Conservation (phyloP, 2,797 vertebrate species). For the Alauda arvensis region DNA sequence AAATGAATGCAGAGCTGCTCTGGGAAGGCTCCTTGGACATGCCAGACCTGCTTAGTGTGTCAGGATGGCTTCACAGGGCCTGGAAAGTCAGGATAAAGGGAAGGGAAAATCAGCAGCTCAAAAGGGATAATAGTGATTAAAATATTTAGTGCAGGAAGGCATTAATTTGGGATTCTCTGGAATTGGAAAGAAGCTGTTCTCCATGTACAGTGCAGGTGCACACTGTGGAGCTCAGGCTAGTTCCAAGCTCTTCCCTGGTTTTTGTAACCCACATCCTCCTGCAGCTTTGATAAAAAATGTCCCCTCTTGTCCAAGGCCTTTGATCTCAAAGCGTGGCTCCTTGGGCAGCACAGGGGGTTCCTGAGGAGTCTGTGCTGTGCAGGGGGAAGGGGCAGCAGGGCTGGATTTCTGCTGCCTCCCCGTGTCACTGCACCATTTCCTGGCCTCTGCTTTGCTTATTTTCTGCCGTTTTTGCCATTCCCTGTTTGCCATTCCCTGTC, state of each 20-base stretch:
- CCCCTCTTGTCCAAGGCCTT: background rate
- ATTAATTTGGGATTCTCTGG: background rate
- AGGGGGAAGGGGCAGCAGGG: background rate
- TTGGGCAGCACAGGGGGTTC: rapidly evolving
- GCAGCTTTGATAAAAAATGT: background rate
- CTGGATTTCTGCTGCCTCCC: background rate
- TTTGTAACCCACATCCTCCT: background rate
- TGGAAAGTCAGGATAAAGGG: background rate
- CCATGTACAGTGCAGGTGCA: rapidly evolving
- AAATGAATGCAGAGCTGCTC: background rate
- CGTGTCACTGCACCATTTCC: rapidly evolving
- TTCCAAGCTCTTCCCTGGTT: background rate
- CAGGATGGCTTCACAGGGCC: background rate
- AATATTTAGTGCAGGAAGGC: background rate
- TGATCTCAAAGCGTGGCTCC: background rate
- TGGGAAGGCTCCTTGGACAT: background rate
- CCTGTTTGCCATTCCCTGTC: background rate
- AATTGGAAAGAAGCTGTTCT: background rate
- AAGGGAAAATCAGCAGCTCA: background rate
- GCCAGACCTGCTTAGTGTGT: background rate
- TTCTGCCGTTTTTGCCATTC: rapidly evolving
- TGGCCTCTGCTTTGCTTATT: background rate
- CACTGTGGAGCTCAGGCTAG: background rate
- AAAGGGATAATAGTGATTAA: background rate
- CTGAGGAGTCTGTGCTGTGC: rapidly evolving